Conservation (phyloP, 2,888 invertebrate species). For the Isoperla grammatica region DNA sequence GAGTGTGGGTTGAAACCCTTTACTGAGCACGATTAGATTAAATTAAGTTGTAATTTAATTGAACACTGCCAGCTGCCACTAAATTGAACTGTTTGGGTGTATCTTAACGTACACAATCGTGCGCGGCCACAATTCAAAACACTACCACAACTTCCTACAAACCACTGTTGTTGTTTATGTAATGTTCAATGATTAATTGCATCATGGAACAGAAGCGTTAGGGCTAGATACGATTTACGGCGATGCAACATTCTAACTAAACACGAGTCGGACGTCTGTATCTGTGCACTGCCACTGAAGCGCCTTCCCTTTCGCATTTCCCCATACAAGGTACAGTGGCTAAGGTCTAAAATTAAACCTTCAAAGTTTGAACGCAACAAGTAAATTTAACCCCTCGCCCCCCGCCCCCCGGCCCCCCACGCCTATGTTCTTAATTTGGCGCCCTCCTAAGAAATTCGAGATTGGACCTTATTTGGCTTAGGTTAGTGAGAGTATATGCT, state of each 20-base stretch:
- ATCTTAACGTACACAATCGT: too few relatives aligned
- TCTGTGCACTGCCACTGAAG: too few relatives aligned
- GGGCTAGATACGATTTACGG: neutral
- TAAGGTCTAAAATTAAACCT: slow-evolving; percentile 23
- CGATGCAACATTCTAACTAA: slow-evolving; percentile 6
- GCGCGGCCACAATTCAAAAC: too few relatives aligned
- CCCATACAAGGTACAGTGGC: slow-evolving; percentile 21
- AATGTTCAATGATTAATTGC: neutral
- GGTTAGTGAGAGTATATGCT: slow-evolving; percentile 19
- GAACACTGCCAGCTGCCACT: too few relatives aligned
- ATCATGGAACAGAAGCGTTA: neutral
- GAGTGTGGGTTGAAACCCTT: too few relatives aligned
- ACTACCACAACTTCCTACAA: slow-evolving; percentile 2
- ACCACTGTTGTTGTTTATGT: too few relatives aligned
- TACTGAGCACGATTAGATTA: too few relatives aligned
- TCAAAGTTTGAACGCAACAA: slow-evolving; percentile 13
- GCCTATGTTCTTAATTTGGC: slow-evolving; percentile 53
- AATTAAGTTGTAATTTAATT: too few relatives aligned
- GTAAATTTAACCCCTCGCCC: slow-evolving; percentile 21
- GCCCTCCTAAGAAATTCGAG: slow-evolving; percentile 57
- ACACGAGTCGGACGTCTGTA: slow-evolving; percentile 1
- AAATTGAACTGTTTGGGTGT: too few relatives aligned
- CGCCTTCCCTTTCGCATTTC: slow-evolving; percentile 17
- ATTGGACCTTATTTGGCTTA: slow-evolving; percentile 60
- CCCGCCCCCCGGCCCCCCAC: slow-evolving; percentile 2